These are phyloP conservation scores for Salvelinus sp. DNA, from an alignment of 2,113 vertebrate species.

Conservation along the genomic window DNA sequence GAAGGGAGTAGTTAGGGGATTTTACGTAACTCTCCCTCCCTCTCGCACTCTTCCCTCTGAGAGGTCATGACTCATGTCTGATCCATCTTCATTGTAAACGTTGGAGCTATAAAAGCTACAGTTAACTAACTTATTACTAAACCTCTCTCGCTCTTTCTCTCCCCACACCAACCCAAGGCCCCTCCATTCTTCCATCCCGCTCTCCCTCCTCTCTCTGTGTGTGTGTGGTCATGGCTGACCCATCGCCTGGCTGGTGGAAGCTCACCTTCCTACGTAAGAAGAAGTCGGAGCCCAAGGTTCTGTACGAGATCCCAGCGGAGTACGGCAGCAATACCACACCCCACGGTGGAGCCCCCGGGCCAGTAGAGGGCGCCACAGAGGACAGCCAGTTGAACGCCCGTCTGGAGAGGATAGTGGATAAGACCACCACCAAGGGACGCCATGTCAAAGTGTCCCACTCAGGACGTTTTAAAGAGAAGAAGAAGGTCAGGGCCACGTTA, in stretches of 20 bases:
- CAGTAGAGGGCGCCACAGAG: neutral
- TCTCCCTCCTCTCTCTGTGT: conserved; percentile 1
- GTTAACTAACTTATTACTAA: neutral
- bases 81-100: neutral
- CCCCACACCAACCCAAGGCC: neutral
- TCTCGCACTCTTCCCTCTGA: neutral
- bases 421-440: conserved; percentile 80
- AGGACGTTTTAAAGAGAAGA: conserved; percentile 92
- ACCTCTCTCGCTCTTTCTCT: neutral
- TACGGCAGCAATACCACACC: conserved; percentile 52
- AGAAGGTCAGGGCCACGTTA: conserved; percentile 80
- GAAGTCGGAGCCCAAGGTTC: conserved; percentile 79
- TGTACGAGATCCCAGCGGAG: conserved; percentile 81
- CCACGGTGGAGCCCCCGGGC: conserved; percentile 1
- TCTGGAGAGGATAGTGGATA: conserved; percentile 90
- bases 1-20: too few relatives aligned
- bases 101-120: neutral
- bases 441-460: conserved; percentile 92
- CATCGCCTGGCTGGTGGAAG: conserved; percentile 85
- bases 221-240: conserved; percentile 69
- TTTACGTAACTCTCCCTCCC: neutral
- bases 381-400: conserved; percentile 72
- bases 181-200: conserved; percentile 16
- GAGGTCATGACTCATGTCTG: neutral
- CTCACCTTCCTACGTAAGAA: conserved; percentile 86